Evolutionary conservation across 2,113 vertebrate species (phyloP), one percentile per base, ranked within the genome.

Genomic region (Oplegnathus fasciatus): DNA sequence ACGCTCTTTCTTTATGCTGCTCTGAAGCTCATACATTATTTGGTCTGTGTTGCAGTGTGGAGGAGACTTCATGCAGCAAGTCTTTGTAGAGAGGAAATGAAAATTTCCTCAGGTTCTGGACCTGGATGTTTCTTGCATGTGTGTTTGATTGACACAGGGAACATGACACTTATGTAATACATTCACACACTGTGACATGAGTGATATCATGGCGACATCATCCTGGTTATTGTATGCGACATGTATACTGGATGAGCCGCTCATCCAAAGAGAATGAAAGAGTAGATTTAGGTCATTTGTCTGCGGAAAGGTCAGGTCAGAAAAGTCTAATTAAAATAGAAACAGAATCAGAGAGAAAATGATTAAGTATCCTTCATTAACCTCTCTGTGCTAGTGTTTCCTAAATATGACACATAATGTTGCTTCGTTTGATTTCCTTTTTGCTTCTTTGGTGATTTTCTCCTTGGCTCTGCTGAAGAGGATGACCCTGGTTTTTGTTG

Each of bases 181-280:
- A 57, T 28, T 70, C 55, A 70, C 64, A 64, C 34, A 70, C 9
- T 48, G 69, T 57, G 62, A 77, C 76, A 73, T 58, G 20, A 22
- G 17, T 73, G 52, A 54, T 68, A 44, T 73, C 46, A 32, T 1
- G 9, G 40, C 55, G 34, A 72, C 61, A 48, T 77, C 40, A 18
- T 61, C 70, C 61, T 18, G 37, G 37, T 85, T 72, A 76, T 90
- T 75, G 15, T 58, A 68, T 82, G 85, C 73, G 88, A 80, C 82
- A 67, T 78, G 60, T 57, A 26, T 30, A 32, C 42, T 50, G 57
- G 73, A 69, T 46, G 67, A 58, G 54, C 15, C 68, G 77, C 73
- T 84, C 69, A 75, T 86, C 24, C 64, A 65, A 73, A 89, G 62
- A 66, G 84, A 84, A 62, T 78, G 68, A 58, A 70, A 65, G 68